Conservation (phyloP, 2,888 invertebrate species). For the Alloscopus bannaensis region DNA sequence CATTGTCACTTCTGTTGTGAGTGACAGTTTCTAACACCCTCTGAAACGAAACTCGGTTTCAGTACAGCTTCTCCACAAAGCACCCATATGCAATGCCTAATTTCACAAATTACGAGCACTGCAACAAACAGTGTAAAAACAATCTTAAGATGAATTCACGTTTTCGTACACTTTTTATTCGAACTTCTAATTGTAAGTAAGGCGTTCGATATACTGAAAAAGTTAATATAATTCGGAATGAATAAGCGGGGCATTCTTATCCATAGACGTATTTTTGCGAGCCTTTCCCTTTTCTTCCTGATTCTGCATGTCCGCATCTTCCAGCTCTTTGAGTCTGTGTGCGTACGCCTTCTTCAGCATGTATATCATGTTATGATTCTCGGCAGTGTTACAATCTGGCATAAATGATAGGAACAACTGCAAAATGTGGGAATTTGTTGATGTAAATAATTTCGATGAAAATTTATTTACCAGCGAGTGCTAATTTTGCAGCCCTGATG, state of each 20-base stretch:
- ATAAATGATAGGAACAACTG: too few species aligned
- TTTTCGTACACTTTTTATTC: background rate
- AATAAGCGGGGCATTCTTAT: background rate
- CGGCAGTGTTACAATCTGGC: conserved; percentile 34
- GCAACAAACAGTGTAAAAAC: background rate
- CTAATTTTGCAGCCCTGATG: conserved; percentile 31
- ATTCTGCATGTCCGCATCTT: conserved; percentile 29
- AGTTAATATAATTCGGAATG: conserved; percentile 3
- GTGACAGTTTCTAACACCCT: conserved; percentile 56
- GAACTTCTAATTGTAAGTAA: too few species aligned
- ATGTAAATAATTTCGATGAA: background rate
- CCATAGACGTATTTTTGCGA: background rate
- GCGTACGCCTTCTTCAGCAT: conserved; percentile 41
- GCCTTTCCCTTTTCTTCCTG: background rate
- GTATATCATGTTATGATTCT: conserved; percentile 28
- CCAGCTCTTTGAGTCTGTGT: conserved; percentile 31
- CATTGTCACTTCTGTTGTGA: conserved; percentile 47
- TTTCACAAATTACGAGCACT: background rate
- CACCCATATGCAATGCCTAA: too few species aligned
- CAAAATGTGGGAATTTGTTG: background rate
- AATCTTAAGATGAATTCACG: background rate
- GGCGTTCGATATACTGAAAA: too few species aligned
- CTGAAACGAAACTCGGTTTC: too few species aligned
- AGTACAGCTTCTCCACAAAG: too few species aligned
- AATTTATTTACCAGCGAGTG: conserved; percentile 13